Conservation (phyloP, 2,797 vertebrate genomes). For the Hydrolagus colliei region DNA sequence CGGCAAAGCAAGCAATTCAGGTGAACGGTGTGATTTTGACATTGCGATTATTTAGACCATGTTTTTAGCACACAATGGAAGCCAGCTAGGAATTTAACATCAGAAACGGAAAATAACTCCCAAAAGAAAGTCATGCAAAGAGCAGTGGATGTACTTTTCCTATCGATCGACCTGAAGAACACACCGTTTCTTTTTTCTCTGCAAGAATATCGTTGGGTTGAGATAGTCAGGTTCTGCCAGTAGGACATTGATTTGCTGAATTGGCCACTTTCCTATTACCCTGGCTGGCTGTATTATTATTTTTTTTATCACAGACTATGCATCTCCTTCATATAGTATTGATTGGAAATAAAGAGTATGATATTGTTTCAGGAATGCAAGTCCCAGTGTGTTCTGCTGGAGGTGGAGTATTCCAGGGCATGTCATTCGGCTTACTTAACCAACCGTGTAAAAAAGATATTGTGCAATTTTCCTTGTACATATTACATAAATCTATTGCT, state of each 20-base stretch:
- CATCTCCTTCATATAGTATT: constrained; percentile 23
- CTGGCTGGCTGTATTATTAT: background rate
- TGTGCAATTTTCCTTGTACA: constrained; percentile 21
- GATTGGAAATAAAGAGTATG: constrained; percentile 17
- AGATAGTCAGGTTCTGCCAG: background rate
- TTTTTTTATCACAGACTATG: constrained; percentile 22
- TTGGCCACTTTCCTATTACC: constrained; percentile 24
- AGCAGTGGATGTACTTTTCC: background rate
- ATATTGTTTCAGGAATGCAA: constrained; percentile 19
- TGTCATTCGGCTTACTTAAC: constrained; percentile 28
- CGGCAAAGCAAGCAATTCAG: background rate
- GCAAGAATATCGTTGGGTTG: background rate
- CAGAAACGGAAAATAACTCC: background rate
- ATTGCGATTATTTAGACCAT: background rate
- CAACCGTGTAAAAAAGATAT: constrained; percentile 29
- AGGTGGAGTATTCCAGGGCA: background rate
- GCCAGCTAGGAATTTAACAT: background rate
- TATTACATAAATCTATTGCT: constrained; percentile 22
- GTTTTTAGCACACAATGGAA: no score
- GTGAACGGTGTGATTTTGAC: background rate
- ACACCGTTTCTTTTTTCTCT: constrained; percentile 10
- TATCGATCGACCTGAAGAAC: background rate
- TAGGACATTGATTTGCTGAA: constrained; percentile 5
- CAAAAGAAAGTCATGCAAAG: background rate
- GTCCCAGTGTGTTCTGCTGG: constrained; percentile 10